A percentile compares a stretch with the other conserved stretches of the same genome.
Evolutionary conservation across 2,113 vertebrate genomes (phyloP).

Genomic region (Mus pahari): DNA sequence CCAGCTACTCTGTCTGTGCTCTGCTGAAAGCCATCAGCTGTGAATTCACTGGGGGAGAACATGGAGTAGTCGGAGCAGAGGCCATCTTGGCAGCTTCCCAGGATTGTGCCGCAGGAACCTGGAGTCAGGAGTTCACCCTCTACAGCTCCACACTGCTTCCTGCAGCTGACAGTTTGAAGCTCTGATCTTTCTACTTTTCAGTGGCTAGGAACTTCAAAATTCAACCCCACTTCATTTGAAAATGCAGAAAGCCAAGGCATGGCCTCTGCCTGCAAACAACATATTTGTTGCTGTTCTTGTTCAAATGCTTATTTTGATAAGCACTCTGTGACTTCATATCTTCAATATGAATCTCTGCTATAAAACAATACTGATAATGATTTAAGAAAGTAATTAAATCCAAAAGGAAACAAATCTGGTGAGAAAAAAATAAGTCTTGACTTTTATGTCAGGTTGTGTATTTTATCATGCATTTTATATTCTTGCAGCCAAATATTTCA

Average conservation of each 20-base stretch:
- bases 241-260: background rate
- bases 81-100: slow-evolving; percentile 41
- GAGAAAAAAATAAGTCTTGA: background rate
- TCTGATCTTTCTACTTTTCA: background rate
- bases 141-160: background rate
- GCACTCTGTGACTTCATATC: background rate
- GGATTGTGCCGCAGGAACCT: slow-evolving; percentile 16
- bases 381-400: slow-evolving; percentile 5
- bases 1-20: slow-evolving; percentile 33
- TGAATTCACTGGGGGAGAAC: slow-evolving; percentile 58
- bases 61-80: background rate
- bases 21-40: slow-evolving; percentile 53
- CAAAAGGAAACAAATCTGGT: slow-evolving; percentile 19
- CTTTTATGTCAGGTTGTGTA: background rate
- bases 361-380: slow-evolving; percentile 19
- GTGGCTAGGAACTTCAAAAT: slow-evolving; percentile 29
- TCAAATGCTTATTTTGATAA: background rate
- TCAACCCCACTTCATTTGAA: background rate
- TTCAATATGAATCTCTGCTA: slow-evolving; percentile 8
- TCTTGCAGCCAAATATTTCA: slow-evolving; percentile 15
- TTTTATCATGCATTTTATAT: slow-evolving; percentile 32
- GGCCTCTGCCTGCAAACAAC: background rate
- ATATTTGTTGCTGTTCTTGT: background rate
- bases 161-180: background rate
- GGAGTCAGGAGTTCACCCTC: background rate